Base-by-base conservation (phyloP, 2,888 invertebrate genomes). In the Herminia tarsipennalis region DNA sequence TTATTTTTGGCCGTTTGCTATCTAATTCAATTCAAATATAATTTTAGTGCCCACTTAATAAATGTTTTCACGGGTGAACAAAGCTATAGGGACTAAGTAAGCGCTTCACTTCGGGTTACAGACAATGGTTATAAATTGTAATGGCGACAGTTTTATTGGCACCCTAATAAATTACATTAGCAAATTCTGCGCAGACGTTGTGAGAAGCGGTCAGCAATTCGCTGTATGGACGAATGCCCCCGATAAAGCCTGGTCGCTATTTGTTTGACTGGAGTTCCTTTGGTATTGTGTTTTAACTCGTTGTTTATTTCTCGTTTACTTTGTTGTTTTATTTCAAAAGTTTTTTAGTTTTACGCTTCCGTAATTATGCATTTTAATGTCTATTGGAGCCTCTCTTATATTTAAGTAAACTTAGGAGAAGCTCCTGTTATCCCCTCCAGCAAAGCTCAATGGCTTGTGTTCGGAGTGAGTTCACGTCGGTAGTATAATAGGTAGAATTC, bases 141-240 rank as follows among this genome's bases (percentile, higher is more conserved):
- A 73, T 69, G 64, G 73, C 66, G 86, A 83, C 86, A 79, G 82
- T 81, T 87, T 86, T 84, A 86, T 84, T 81, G 81, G 76, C 47
- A 76, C 81, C 83, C 77, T 78, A 76, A 84, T 87, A 87, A 86
- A 86, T 86, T 79, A 81, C 83, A 80, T 81, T 80, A 81, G 76
- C 67, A 70, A 76, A 80, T 78, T 75, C 78, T 69, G 60, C 58
- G 53, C 71, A 73, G 70, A 70, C 72, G 65, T 66, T 54, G 64
- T 61, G 69, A 58, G 58, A 62, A 65, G 69, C 69, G 76, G 75
- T 74, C 70, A 70, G 71, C 63, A 61, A 72, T 73, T 70, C 66
- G 64, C 64, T 66, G 44, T 48, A 56, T 57, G 55, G 50, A 56
- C 52, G 53, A 56, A 61, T 57, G 43, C 55, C 41, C 44, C 24